Evolutionary conservation across 2,888 invertebrate genomes (phyloP), one percentile per base, ranked within the genome.

Genomic region (Scaptomyza reducta): DNA sequence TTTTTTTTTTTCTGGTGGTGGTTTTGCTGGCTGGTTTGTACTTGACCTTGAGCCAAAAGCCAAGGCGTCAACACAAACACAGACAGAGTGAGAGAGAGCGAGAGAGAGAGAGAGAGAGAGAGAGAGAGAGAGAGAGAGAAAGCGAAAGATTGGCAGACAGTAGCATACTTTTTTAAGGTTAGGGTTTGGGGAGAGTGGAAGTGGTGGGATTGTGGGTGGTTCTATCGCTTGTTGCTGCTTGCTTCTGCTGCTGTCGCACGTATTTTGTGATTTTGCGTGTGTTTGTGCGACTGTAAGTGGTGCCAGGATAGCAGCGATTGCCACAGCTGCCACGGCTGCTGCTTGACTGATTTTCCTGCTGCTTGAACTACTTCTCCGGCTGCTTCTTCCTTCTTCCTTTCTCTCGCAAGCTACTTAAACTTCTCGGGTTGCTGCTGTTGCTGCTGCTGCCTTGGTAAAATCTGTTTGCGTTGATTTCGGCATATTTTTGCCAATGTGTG

Each of bases 391-490:
- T 25, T 14, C 42, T 27, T 25, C 27, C 50, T 10, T 31, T 10
- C 10, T 13, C n/a, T 22, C 27, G 11, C 46, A 47, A 38, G 63
- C 63, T 63, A 63, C 74, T 74, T 77, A 57, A 68, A 53, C 59
- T 67, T 76, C 16, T 29, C 16, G 35, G 38, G 38, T 16, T 44
- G 40, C 50, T 14, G 16, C 47, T 18, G 47, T 16, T 40, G 49
- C 44, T 31, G 13, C 38, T 38, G 38, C 9, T 84, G 61, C 45
- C 85, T 89, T 78, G 87, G 87, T 85, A 70, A 65, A 85, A 85
- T 77, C 87, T 85, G 89, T 85, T 85, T 88, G 87, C 87, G 85
- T 85, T 88, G 86, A 85, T 83, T 89, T 85, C 86, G 89, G 86
- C 89, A 88, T 88, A 88, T 85, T 88, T 85, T 88, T 71, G 40